A percentile compares a stretch with the other conserved stretches of the same genome.
Evolutionary conservation across 2,113 vertebrate genomes (phyloP).

Genomic region (Anthoscopus minutus): DNA sequence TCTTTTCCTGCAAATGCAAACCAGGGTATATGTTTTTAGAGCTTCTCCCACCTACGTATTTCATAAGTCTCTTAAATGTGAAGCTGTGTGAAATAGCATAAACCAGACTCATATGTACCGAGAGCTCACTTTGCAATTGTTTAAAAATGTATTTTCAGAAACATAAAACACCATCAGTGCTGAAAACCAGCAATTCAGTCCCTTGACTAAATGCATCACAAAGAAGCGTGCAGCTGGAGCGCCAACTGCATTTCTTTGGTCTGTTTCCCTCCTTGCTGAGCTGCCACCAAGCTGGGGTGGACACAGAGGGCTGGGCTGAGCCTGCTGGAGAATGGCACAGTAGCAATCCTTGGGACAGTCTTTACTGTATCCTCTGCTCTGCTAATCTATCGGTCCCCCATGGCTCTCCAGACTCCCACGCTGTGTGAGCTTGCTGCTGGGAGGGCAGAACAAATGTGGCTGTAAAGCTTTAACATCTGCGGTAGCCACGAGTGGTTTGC

Average conservation of each 20-base stretch:
- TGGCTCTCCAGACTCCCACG: not conserved
- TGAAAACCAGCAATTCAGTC: not conserved
- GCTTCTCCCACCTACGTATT: not conserved
- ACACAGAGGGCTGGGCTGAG: not conserved
- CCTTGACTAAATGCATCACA: not conserved
- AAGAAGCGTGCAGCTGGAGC: not conserved
- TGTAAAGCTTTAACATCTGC: conserved; percentile 9
- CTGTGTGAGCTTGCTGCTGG: not conserved
- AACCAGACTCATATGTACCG: not conserved
- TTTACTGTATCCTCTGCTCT: not conserved
- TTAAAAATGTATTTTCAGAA: not conserved
- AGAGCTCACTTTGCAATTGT: not conserved
- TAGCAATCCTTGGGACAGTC: not conserved
- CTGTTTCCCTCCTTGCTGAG: not conserved
- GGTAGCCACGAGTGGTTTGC: not conserved
- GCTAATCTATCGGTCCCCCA: not conserved
- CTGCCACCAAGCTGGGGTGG: not conserved
- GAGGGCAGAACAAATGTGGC: not conserved
- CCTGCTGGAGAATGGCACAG: not conserved
- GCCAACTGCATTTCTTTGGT: not conserved
- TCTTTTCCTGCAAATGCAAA: not conserved
- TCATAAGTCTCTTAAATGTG: not conserved
- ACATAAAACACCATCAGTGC: not conserved
- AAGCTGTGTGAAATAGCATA: not conserved
- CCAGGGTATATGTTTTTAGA: not conserved